A percentile compares a stretch with the other conserved stretches of the same genome.
Evolutionary conservation across 2,888 invertebrate genomes (phyloP).

Genomic region (Ichneumoninae sp.): DNA sequence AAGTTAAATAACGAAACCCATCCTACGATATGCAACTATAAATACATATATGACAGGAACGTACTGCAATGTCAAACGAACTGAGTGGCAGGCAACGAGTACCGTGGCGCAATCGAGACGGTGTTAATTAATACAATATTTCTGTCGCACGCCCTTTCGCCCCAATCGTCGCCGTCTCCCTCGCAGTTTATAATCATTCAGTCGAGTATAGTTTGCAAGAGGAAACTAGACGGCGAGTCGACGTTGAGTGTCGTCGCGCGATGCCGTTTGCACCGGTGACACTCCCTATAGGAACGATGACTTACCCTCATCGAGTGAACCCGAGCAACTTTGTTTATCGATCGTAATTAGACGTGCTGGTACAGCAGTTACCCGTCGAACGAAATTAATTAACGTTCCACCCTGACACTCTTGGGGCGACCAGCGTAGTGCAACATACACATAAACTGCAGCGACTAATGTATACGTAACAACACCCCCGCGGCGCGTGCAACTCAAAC

Average conservation of each 20-base stretch:
- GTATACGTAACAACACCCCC: background rate
- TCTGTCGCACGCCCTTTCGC: background rate
- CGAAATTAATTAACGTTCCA: slow-evolving; percentile 60
- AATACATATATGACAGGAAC: background rate
- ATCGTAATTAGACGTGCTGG: slow-evolving; percentile 56
- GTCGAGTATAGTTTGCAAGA: background rate
- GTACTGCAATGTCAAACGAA: background rate
- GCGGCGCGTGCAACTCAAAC: background rate
- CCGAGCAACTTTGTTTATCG: slow-evolving; percentile 59
- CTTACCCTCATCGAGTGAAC: slow-evolving; percentile 33
- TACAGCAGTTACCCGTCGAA: slow-evolving; percentile 41
- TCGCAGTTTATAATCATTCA: background rate
- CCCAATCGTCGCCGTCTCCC: background rate
- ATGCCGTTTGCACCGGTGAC: slow-evolving; percentile 39
- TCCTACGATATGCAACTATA: background rate
- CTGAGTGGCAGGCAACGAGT: background rate
- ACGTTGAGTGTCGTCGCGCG: slow-evolving; percentile 9
- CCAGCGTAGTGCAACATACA: slow-evolving; percentile 24
- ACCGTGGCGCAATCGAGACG: background rate
- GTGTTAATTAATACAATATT: slow-evolving; percentile 71
- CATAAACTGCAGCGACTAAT: slow-evolving; percentile 28
- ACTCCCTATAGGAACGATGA: slow-evolving; percentile 37
- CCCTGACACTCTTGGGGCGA: slow-evolving; percentile 44
- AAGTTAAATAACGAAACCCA: background rate
- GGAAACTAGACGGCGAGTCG: background rate